Conservation (phyloP, 2,113 vertebrate genomes). For the Sinosuthora webbiana region DNA sequence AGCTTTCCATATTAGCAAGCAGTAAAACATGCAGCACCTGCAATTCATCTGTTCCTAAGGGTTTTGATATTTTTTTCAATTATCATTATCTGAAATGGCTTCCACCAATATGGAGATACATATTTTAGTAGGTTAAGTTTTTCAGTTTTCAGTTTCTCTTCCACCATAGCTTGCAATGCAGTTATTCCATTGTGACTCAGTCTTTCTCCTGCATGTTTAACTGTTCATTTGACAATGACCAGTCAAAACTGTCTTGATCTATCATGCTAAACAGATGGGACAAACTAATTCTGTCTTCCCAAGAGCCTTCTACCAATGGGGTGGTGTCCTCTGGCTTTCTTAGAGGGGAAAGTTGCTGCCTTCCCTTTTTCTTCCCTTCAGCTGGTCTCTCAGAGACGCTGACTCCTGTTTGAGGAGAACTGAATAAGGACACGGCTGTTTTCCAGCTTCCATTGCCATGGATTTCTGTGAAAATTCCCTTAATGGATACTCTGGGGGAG, state of each 20-base stretch:
- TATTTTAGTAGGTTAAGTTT: background rate
- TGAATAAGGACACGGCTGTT: background rate
- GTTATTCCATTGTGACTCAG: background rate
- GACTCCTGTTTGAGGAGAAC: background rate
- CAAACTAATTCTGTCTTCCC: background rate
- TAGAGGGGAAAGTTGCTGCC: background rate
- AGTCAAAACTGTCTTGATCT: background rate
- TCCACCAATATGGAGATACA: background rate
- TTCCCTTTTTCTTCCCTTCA: background rate
- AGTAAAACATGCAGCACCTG: background rate
- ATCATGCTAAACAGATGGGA: background rate
- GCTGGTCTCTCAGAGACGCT: background rate
- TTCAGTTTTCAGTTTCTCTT: background rate
- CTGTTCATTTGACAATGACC: background rate
- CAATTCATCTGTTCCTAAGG: background rate
- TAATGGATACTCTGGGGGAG: fast-evolving
- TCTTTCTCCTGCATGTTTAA: background rate
- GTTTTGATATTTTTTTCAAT: background rate
- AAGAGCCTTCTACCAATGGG: background rate
- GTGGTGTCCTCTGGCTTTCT: background rate
- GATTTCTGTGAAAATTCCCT: background rate
- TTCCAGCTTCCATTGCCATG: background rate
- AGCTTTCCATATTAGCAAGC: background rate
- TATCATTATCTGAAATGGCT: background rate
- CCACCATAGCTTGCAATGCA: background rate